These are phyloP conservation scores for Archocentrus centrarchus DNA, from an alignment of 2,113 vertebrate species.

Conservation along the genomic window DNA sequence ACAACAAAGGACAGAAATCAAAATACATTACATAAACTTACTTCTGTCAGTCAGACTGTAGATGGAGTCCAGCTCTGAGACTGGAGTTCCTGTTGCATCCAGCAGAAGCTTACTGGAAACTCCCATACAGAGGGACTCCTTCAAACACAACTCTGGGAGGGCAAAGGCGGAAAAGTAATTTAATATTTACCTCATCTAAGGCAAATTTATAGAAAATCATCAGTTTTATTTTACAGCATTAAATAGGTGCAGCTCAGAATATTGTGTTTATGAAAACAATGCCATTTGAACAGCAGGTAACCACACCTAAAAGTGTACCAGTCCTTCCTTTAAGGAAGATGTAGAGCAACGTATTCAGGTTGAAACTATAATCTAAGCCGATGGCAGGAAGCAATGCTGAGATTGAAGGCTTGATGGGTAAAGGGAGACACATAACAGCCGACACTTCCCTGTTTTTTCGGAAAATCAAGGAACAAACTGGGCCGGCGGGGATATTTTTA, in stretches of 20 bases:
- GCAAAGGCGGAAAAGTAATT: not conserved
- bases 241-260: not conserved
- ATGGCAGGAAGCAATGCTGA: slow-evolving; percentile 1
- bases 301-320: not conserved
- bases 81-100: slow-evolving; percentile 80
- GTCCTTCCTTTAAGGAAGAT: not conserved
- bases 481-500: not conserved
- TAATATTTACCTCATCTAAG: not conserved
- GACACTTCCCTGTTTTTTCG: not conserved
- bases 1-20: not conserved
- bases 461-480: not conserved
- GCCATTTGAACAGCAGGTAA: not conserved
- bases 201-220: not conserved
- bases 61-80: slow-evolving; percentile 83
- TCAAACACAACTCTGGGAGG: slow-evolving; percentile 85
- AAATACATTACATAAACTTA: slow-evolving; percentile 27
- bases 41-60: slow-evolving; percentile 81
- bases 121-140: slow-evolving; percentile 91
- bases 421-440: slow-evolving; percentile 19
- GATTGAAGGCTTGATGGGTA: not conserved
- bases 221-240: not conserved
- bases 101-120: slow-evolving; percentile 88
- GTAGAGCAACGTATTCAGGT: not conserved
- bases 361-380: slow-evolving; percentile 12
- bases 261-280: not conserved